phyloP scores from a whole-genome alignment of 1,140 invertebrate species.

The Charaxes varanes region DNA sequence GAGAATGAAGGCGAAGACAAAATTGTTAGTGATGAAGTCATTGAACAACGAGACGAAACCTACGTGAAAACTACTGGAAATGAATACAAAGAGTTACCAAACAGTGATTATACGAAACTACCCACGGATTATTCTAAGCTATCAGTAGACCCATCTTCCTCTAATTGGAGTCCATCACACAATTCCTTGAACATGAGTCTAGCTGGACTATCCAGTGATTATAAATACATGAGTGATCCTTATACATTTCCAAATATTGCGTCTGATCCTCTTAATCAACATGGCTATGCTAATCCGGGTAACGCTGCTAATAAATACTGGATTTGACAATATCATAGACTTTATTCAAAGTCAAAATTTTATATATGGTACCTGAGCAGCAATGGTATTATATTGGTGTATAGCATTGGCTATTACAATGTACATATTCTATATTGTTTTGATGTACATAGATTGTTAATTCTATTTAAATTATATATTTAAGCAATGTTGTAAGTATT shows the following conservation, averaged over 20 bases:
- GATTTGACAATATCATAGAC: slow-evolving; percentile 50
- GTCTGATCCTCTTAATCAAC: slow-evolving; percentile 60
- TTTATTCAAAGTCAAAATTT: slow-evolving; percentile 3
- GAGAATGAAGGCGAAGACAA: slow-evolving; percentile 54
- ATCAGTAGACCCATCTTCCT: slow-evolving; percentile 64
- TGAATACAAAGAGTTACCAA: slow-evolving; percentile 67
- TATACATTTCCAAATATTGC: slow-evolving; percentile 63
- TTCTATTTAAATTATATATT: slow-evolving; percentile 43
- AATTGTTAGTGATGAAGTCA: slow-evolving; percentile 53
- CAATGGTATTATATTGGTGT: slow-evolving; percentile 7
- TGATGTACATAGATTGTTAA: slow-evolving; percentile 29
- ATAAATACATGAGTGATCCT: slow-evolving; percentile 65
- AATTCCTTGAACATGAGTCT: slow-evolving; percentile 67
- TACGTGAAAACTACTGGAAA: slow-evolving; percentile 52
- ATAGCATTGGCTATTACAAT: too few species aligned
- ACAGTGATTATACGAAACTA: slow-evolving; percentile 61
- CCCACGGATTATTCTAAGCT: slow-evolving; percentile 74
- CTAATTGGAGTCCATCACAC: slow-evolving; percentile 70
- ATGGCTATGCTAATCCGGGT: slow-evolving; percentile 61
- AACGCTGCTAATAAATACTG: slow-evolving; percentile 68
- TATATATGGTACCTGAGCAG: neutral
- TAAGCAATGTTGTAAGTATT: slow-evolving; percentile 12
- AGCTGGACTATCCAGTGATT: slow-evolving; percentile 57
- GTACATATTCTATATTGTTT: slow-evolving; percentile 25
- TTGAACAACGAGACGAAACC: slow-evolving; percentile 58